Evolutionary conservation across 2,888 invertebrate genomes (phyloP).

Genomic region (Cataglyphis altisquamis): DNA sequence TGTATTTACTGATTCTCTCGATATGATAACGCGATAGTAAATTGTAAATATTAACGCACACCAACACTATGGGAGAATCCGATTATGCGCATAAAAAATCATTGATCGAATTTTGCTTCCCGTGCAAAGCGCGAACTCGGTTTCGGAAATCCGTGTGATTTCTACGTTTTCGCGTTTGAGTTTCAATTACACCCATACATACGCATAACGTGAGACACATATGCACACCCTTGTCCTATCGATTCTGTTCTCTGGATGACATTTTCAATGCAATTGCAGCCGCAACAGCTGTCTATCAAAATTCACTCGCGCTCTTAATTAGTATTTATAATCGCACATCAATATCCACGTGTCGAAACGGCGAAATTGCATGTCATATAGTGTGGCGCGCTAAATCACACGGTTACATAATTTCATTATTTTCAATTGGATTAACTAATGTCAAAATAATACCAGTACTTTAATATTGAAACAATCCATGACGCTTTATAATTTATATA

Average conservation of each 20-base stretch:
- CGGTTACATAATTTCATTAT: slow-evolving; percentile 43
- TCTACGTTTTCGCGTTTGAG: slow-evolving; percentile 4
- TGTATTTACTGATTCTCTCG: background rate
- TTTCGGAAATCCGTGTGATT: slow-evolving; percentile 20
- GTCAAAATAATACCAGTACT: slow-evolving; percentile 33
- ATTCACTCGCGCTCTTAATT: slow-evolving; percentile 61
- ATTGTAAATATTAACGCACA: slow-evolving; percentile 41
- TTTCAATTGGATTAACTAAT: slow-evolving; percentile 44
- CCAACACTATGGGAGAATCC: slow-evolving; percentile 23
- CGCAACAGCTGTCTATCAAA: slow-evolving; percentile 59
- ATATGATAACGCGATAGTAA: slow-evolving; percentile 26
- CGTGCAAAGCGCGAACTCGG: slow-evolving; percentile 22
- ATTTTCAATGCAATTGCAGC: slow-evolving; percentile 60
- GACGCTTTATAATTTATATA: slow-evolving; percentile 7
- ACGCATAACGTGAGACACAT: background rate
- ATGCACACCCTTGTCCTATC: background rate
- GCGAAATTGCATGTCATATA: slow-evolving; percentile 36
- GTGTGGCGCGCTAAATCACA: slow-evolving; percentile 42
- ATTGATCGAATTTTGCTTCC: slow-evolving; percentile 24
- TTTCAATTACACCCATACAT: slow-evolving; percentile 28
- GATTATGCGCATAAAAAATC: slow-evolving; percentile 41
- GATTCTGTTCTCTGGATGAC: slow-evolving; percentile 31
- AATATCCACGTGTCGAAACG: slow-evolving; percentile 52
- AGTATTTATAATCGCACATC: slow-evolving; percentile 66
- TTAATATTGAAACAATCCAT: slow-evolving; percentile 30